A percentile compares a stretch with the other conserved stretches of the same genome.
Evolutionary conservation across 2,797 vertebrate genomes (phyloP).

Genomic region (Artibeus jamaicensis): DNA sequence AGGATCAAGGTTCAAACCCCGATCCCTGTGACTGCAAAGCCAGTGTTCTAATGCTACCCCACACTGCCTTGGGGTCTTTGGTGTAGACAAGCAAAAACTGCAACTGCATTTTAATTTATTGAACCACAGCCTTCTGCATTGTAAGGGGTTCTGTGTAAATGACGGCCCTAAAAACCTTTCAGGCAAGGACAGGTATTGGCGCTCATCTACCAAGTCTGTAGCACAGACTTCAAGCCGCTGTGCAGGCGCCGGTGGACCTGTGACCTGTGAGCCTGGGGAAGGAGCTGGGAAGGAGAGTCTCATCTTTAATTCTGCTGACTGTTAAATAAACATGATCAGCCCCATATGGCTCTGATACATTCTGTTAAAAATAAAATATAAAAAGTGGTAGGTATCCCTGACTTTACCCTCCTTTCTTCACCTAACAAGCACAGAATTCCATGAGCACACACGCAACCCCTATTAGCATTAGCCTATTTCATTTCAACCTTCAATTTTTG

Average conservation of each 20-base stretch:
- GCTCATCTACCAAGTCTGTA: neutral
- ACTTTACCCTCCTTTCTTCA: neutral
- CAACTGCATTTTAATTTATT: neutral
- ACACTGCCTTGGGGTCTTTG: neutral
- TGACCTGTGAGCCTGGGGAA: neutral
- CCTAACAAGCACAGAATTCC: neutral
- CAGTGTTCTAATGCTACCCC: neutral
- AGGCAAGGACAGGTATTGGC: neutral
- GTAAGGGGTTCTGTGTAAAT: neutral
- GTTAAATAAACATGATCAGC: slow-evolving; percentile 31
- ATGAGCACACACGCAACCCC: neutral
- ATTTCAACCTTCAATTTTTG: slow-evolving; percentile 48
- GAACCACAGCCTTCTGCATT: neutral
- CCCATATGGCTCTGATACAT: neutral
- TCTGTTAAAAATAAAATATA: slow-evolving; percentile 15
- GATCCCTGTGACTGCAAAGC: neutral
- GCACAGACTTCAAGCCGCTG: slow-evolving; percentile 22
- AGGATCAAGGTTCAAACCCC: neutral
- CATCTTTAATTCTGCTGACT: slow-evolving; percentile 19
- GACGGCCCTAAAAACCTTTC: neutral
- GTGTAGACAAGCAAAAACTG: neutral
- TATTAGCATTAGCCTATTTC: slow-evolving; percentile 14
- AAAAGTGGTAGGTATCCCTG: neutral
- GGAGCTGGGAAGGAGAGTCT: neutral
- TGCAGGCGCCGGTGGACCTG: neutral